Conservation (phyloP, 2,113 vertebrate species). For the Elaphurus davidianus region DNA sequence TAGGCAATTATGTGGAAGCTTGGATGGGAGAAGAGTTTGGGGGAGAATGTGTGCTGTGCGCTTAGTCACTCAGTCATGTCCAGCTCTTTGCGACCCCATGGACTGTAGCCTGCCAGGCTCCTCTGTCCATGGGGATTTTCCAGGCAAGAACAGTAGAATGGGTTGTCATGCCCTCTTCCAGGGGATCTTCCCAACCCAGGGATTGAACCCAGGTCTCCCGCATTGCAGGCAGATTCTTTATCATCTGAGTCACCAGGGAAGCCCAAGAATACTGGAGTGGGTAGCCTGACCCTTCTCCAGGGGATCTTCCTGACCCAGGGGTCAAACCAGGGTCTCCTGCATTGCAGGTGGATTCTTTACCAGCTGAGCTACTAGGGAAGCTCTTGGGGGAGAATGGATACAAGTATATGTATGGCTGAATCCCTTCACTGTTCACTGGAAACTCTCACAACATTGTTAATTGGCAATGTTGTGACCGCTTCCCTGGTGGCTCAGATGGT, state of each 20-base stretch:
- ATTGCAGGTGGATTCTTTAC: not conserved
- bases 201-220: not conserved
- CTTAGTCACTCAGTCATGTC: not conserved
- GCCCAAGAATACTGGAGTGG: not conserved
- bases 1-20: not conserved
- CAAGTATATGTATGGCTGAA: not conserved
- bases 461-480: not conserved
- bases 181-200: not conserved
- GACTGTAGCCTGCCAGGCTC: not conserved
- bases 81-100: not conserved
- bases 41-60: not conserved
- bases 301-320: not conserved
- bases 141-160: not conserved
- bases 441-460: not conserved
- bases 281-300: not conserved
- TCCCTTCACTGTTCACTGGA: not conserved
- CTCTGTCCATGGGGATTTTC: not conserved
- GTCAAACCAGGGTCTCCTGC: not conserved
- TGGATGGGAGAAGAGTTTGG: not conserved
- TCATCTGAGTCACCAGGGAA: not conserved
- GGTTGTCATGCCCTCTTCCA: not conserved
- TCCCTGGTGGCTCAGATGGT: not conserved
- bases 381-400: not conserved
- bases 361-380: not conserved
- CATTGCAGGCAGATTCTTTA: not conserved